A percentile compares a stretch with the other conserved stretches of the same genome.
Conservation (phyloP, 2,888 invertebrate genomes). For the Morpho achilles region DNA sequence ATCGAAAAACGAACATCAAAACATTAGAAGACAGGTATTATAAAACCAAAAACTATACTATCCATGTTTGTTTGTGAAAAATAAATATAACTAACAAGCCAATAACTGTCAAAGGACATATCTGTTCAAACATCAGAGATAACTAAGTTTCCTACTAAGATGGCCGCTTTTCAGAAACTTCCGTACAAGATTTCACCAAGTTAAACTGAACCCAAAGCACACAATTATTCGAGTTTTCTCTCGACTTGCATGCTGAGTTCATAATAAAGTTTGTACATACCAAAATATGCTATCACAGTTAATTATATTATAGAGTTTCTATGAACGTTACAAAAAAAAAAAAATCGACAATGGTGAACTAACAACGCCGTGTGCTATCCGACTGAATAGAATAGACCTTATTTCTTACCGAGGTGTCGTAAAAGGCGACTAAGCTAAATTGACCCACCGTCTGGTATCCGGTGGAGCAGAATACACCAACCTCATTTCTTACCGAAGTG, state of each 20-base stretch:
- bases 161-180: slow-evolving; percentile 10
- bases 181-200: slow-evolving; percentile 9
- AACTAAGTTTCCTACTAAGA: slow-evolving; percentile 12
- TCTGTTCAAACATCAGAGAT: slow-evolving; percentile 12
- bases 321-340: too few relatives aligned
- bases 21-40: too few relatives aligned
- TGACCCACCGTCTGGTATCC: too few relatives aligned
- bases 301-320: too few relatives aligned
- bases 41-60: too few relatives aligned
- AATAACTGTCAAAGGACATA: slow-evolving; percentile 6
- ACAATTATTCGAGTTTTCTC: slow-evolving; percentile 13
- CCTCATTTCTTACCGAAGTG: too few relatives aligned
- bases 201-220: slow-evolving; percentile 8
- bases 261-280: slow-evolving; percentile 7
- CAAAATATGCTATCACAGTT: background rate
- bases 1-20: background rate
- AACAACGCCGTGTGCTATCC: too few relatives aligned
- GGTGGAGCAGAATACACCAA: too few relatives aligned
- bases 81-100: background rate
- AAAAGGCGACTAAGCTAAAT: too few relatives aligned
- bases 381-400: too few relatives aligned
- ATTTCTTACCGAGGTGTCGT: too few relatives aligned
- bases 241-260: background rate
- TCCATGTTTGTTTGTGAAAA: background rate
- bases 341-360: too few relatives aligned